Conservation (phyloP, 2,888 invertebrate genomes). For the Meiosimyza decipiens region DNA sequence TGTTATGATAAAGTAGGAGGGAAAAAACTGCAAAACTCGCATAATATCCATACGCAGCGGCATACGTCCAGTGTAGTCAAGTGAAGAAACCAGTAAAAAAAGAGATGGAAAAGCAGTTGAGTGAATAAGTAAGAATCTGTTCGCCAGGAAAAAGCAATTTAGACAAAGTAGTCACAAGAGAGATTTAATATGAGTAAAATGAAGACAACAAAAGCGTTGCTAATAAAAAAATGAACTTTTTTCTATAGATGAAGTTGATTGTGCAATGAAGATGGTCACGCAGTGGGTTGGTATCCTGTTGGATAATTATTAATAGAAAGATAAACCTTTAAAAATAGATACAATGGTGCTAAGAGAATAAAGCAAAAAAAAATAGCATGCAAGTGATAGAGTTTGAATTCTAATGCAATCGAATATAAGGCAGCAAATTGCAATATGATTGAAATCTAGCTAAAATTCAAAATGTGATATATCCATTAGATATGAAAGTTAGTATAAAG, state of each 20-base stretch:
- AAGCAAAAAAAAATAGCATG: too few species aligned
- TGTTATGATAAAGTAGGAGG: background rate
- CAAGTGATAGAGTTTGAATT: too few species aligned
- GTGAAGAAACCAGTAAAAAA: too few species aligned
- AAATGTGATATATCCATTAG: too few species aligned
- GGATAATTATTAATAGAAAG: too few species aligned
- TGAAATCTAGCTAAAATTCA: too few species aligned
- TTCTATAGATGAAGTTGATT: constrained; percentile 8
- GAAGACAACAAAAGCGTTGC: constrained; percentile 21
- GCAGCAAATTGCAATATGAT: too few species aligned
- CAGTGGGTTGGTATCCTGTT: background rate
- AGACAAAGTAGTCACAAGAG: constrained; percentile 40
- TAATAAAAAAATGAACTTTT: constrained; percentile 5
- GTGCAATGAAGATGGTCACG: background rate
- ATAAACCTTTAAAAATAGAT: too few species aligned
- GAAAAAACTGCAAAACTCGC: background rate
- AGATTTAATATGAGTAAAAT: constrained; percentile 32
- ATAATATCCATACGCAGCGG: background rate
- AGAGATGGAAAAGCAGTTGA: background rate
- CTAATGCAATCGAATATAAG: too few species aligned
- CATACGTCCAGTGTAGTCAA: background rate
- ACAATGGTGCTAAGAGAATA: too few species aligned
- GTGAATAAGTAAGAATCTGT: background rate
- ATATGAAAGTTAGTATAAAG: too few species aligned
- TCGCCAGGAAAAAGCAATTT: constrained; percentile 36